Evolutionary conservation across 2,797 vertebrate species (phyloP).

Genomic region (Chelmon rostratus): DNA sequence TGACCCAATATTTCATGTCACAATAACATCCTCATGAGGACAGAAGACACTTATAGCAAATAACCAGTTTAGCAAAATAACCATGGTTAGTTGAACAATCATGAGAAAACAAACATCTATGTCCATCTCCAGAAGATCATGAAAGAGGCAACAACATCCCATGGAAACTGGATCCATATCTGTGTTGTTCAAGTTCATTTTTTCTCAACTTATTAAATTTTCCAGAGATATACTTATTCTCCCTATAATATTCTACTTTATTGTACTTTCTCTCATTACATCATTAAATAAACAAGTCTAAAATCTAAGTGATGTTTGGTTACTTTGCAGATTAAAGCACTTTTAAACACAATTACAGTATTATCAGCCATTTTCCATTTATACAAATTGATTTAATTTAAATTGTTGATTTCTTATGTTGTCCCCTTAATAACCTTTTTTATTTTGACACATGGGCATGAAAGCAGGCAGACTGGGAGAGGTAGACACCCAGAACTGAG

Average conservation of each 20-base stretch:
- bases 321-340: constrained; percentile 40
- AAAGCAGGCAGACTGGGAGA: constrained; percentile 43
- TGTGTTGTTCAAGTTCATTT: constrained; percentile 51
- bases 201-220: constrained; percentile 59
- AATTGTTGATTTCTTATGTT: constrained; percentile 21
- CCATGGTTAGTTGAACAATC: constrained; percentile 62
- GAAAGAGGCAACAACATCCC: constrained; percentile 68
- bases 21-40: constrained; percentile 67
- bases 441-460: constrained; percentile 48
- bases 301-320: constrained; percentile 35
- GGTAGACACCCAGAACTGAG: constrained; percentile 45
- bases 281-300: constrained; percentile 35
- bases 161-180: constrained; percentile 65
- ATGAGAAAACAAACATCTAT: constrained; percentile 78
- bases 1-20: constrained; percentile 65
- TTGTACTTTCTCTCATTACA: constrained; percentile 28
- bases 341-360: constrained; percentile 24
- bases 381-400: constrained; percentile 43
- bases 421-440: constrained; percentile 41
- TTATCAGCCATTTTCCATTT: constrained; percentile 43
- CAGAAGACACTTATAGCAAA: constrained; percentile 76
- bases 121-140: constrained; percentile 64
- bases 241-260: constrained; percentile 21
- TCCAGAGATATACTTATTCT: constrained; percentile 38
- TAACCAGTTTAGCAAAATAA: constrained; percentile 78